Evolutionary conservation across 1,140 invertebrate species (phyloP), one percentile per base, ranked within the genome.

Genomic region (Stegodyphus mimosarum): DNA sequence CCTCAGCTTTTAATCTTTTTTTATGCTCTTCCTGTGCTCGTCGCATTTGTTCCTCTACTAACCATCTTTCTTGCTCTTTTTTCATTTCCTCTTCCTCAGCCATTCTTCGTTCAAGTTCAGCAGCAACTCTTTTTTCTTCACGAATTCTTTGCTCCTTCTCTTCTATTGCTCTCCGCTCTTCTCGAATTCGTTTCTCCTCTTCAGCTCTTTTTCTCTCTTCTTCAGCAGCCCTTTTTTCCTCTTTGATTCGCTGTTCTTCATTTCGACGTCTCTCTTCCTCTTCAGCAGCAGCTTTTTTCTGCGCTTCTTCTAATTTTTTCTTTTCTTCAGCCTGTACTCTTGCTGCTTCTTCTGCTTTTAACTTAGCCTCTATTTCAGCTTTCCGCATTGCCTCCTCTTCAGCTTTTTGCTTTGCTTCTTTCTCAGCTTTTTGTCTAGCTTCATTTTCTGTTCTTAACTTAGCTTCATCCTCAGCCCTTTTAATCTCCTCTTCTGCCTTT

Each of bases 61-160:
- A 72, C 71, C 71, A 75, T 53, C n/a, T 67, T 67, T 85, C 74
- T 85, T 85, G 64, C 60, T 85, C 74, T 69, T 53, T 55, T 70
- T 60, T 60, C 83, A 76, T 77, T 66, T 75, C 64, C 67, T 74
- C 81, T 53, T 75, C 73, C 13, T 55, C 49, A 13, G 63, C 71
- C 49, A 49, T 60, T 84, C 66, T 83, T 53, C n/a, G 10, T 69
- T 69, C 33, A 9, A 9, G 7, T 72, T 53, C 17, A 9, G 52
- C 73, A 7, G 7, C 49, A 11, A 50, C 49, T 51, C 49, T 72
- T 72, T 51, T 72, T 72, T 72, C 70, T 64, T 67, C 66, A 4
- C 67, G 51, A 50, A 33, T 13, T 67, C 71, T 51, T 77, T 52
- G 11, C 33, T 55, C 11, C 33, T 63, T 48, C 64, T 67, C 64